A percentile compares a stretch with the other conserved stretches of the same genome.
These are phyloP conservation scores for Gambusia affinis DNA, from an alignment of 2,113 vertebrate species.

Conservation along the genomic window DNA sequence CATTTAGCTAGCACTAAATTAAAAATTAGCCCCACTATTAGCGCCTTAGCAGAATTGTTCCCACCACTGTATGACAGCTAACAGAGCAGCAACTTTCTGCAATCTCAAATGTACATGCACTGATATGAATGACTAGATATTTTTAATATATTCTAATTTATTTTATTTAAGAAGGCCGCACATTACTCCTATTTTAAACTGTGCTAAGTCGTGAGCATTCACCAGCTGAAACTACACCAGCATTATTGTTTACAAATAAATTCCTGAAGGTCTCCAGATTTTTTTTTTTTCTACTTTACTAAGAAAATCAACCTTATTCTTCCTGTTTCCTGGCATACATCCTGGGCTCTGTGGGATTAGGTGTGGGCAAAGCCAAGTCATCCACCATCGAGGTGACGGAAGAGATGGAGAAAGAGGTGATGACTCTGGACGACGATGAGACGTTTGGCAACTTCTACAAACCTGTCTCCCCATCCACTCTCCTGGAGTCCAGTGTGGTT, in stretches of 20 bases:
- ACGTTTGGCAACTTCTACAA: conserved; percentile 80
- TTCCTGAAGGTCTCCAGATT: too few relatives aligned
- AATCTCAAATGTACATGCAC: too few relatives aligned
- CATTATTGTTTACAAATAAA: too few relatives aligned
- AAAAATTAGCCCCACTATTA: too few relatives aligned
- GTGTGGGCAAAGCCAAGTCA: conserved; percentile 56
- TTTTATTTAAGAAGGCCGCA: too few relatives aligned
- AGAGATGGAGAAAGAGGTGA: conserved; percentile 83
- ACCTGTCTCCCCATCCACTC: conserved; percentile 47
- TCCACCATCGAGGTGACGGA: conserved; percentile 80
- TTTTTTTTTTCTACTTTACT: not conserved
- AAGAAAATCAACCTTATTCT: not conserved
- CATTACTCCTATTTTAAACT: too few relatives aligned
- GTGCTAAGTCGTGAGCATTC: not conserved
- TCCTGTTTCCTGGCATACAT: not conserved
- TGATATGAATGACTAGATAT: too few relatives aligned
- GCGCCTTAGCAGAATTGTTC: too few relatives aligned
- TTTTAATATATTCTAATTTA: too few relatives aligned
- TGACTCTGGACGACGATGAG: conserved; percentile 82
- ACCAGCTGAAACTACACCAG: not conserved
- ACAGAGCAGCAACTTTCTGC: too few relatives aligned
- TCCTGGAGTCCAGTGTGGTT: conserved; percentile 51
- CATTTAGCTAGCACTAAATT: too few relatives aligned
- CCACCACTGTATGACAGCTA: too few relatives aligned
- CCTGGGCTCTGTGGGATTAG: conserved; percentile 32